Conservation (phyloP, 1,140 invertebrate species). For the Apis florea region DNA sequence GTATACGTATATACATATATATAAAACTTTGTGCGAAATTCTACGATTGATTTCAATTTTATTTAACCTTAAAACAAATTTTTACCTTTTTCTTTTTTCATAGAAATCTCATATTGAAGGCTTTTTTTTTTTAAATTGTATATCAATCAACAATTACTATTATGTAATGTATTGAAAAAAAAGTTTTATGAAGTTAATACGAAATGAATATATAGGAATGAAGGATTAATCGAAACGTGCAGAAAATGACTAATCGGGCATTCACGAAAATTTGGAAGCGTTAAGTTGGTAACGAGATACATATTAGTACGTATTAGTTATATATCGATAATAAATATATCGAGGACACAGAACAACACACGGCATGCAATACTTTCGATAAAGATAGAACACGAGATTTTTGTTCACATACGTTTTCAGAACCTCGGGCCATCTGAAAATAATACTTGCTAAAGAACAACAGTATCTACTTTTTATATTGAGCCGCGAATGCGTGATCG, state of each 20-base stretch:
- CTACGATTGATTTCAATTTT: too few relatives aligned
- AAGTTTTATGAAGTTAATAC: too few relatives aligned
- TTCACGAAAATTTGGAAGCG: background rate
- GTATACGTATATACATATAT: background rate
- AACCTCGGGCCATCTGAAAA: conserved; percentile 80
- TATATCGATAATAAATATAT: conserved; percentile 25
- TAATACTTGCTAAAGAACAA: conserved; percentile 74
- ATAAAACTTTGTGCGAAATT: background rate
- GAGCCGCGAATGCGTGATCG: conserved; percentile 39
- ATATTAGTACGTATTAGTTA: background rate
- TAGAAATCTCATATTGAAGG: too few relatives aligned
- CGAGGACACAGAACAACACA: conserved; percentile 36
- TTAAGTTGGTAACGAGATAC: background rate
- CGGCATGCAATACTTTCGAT: conserved; percentile 60
- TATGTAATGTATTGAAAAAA: too few relatives aligned
- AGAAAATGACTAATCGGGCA: background rate
- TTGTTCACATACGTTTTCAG: conserved; percentile 78
- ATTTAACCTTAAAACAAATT: too few relatives aligned
- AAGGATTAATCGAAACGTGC: background rate
- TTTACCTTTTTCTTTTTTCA: too few relatives aligned
- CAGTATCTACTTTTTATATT: conserved; percentile 52
- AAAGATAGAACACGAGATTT: conserved; percentile 58
- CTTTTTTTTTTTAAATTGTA: too few relatives aligned
- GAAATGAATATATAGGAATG: too few relatives aligned
- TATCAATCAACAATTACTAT: too few relatives aligned